Evolutionary conservation across 2,113 vertebrate species (phyloP), one percentile per base, ranked within the genome.

Genomic region (Rhadina sibilatrix): DNA sequence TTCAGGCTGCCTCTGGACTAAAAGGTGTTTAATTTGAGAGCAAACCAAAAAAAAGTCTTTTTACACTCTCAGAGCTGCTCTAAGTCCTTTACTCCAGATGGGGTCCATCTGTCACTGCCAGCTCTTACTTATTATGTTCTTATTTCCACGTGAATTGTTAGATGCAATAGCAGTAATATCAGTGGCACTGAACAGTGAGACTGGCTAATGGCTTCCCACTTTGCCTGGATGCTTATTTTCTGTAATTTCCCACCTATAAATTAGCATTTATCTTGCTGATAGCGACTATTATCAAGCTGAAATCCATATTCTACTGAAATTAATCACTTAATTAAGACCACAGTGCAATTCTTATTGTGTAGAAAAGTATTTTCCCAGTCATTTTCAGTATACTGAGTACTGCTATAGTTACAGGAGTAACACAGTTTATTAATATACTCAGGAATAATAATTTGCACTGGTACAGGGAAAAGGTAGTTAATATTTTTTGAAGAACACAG

Each of bases 271-370:
- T 89, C 76, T 96, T 74, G 60, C 83, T 94, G 93, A 91, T 94
- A 94, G 79, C 42, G 52, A 42, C 65, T 91, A 94, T 96, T 97
- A 95, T 64, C 24, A 25, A 82, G 89, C 70, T 84, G 87, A 95
- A 97, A 94, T 92, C 69, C 83, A 96, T 94, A 82, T 49, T 92
- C 89, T 84, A 16, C 80, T 94, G 95, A 96, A 96, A 97, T 60
- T 38, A 92, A 96, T 81, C 91, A 87, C 87, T 91, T 94, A 94
- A 97, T 97, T 96, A 97, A 92, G 89, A 89, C 80, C 86, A 53
- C 38, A 31, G 71, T 42, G 83, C 0, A 0, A 80, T 86, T 90
- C 90, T 90, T 77, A 86, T 82, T 75, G 76, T 52, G 89, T 60
- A 60, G 59, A n/a, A 82, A 70, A 89, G 68, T 66, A 92, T 92